Evolutionary conservation across 2,113 vertebrate species (phyloP), one percentile per base, ranked within the genome.

Genomic region (Siniperca chuatsi): DNA sequence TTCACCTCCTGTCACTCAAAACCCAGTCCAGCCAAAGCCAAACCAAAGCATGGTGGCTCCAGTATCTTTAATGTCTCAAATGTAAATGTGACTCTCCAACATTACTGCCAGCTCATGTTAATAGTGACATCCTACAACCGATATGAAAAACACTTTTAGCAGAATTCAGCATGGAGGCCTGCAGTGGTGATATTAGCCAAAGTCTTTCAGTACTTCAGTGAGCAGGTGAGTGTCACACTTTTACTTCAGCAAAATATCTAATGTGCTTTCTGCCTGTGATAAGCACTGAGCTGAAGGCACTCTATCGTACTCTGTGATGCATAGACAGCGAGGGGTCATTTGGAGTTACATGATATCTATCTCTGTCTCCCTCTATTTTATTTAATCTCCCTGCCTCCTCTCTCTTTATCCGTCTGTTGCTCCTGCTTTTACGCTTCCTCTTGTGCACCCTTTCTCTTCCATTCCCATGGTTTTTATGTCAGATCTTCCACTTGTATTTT

Each of bases 311-410:
- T 64, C 9, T 46, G 10, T 40, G 35, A 54, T 23, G 50, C 16
- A 42, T 35, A 48, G 71, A 69, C 73, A 55, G 23, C 13, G 62
- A 37, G 35, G 64, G 68, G 79, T 78, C 62, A 68, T 79, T 52
- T 65, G 42, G 64, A 52, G 57, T 18, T 74, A 60, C 42, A 18
- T 76, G 66, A 50, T 78, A 77, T 48, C 55, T 46, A 25, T 46
- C 65, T 64, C 8, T 23, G 20, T 40, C 35, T 21, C 58, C 35
- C 54, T 50, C 33, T 33, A 18, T 69, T 69, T 50, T 35, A 46
- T 57, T 48, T 46, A 7, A 4, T 37, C 66, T 37, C 55, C 8
- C 37, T 23, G 35, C 35, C 21, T 61, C 13, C 35, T 23, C 62
- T n/a, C 21, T 68, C 10, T 35, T 20, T 68, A 15, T 25, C 25